Percentiles rank a stretch among this genome's conserved stretches.
Evolutionary conservation across 1,140 invertebrate species (phyloP).

Genomic region (Caenorhabditis remanei): DNA sequence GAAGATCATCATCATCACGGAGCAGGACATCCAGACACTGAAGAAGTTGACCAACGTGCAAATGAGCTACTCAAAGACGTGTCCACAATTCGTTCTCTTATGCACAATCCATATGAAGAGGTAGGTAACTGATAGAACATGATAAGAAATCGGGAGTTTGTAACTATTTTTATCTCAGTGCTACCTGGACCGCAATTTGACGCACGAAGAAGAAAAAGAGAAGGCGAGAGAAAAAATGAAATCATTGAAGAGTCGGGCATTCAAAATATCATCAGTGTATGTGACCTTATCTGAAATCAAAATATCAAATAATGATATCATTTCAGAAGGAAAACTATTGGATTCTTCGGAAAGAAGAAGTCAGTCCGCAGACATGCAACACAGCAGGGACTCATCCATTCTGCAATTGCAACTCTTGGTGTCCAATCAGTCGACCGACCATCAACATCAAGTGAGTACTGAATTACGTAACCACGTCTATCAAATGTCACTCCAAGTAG

Average conservation of each 20-base stretch:
- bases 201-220: slow-evolving; percentile 59
- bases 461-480: not conserved
- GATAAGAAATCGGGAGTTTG: slow-evolving; percentile 1
- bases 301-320: not conserved
- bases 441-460: slow-evolving; percentile 37
- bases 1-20: slow-evolving; percentile 65
- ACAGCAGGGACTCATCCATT: slow-evolving; percentile 53
- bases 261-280: slow-evolving; percentile 2
- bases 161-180: slow-evolving; percentile 44
- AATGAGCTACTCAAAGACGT: slow-evolving; percentile 69
- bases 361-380: slow-evolving; percentile 37
- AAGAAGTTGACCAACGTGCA: slow-evolving; percentile 38
- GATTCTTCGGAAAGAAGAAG: slow-evolving; percentile 35
- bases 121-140: not conserved
- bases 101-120: slow-evolving; percentile 57
- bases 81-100: slow-evolving; percentile 62
- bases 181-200: slow-evolving; percentile 59
- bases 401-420: slow-evolving; percentile 51
- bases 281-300: not conserved
- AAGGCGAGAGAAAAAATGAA: slow-evolving; percentile 50
- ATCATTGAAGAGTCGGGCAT: slow-evolving; percentile 19
- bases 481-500: slow-evolving; percentile 41
- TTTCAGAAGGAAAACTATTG: slow-evolving; percentile 34
- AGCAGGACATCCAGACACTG: slow-evolving; percentile 16
- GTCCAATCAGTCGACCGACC: slow-evolving; percentile 52